Percentiles rank a stretch among this genome's conserved stretches.
Conservation (phyloP, 2,888 invertebrate genomes). For the Nesidiocoris tenuis region DNA sequence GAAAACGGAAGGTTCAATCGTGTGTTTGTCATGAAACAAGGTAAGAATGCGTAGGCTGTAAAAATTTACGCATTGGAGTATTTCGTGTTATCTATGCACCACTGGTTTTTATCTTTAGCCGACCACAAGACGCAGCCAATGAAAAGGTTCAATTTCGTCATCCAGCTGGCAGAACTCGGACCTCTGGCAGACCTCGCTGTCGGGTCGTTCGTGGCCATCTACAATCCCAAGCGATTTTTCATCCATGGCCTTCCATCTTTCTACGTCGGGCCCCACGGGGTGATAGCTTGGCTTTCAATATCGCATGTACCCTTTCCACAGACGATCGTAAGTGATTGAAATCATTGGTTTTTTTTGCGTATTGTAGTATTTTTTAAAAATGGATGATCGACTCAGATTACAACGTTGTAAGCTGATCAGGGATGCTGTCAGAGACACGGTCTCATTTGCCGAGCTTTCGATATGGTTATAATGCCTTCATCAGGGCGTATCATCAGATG, state of each 20-base stretch:
- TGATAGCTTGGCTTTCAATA: not conserved
- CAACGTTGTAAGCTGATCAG: too few species aligned
- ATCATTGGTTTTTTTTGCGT: too few species aligned
- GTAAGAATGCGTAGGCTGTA: not conserved
- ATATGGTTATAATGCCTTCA: too few species aligned
- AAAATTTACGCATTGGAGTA: not conserved
- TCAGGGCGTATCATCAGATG: too few species aligned
- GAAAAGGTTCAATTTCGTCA: not conserved
- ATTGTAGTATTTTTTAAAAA: too few species aligned
- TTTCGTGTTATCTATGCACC: not conserved
- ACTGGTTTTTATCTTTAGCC: not conserved
- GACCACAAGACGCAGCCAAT: not conserved
- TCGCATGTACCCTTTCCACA: not conserved
- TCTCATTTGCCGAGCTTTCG: too few species aligned
- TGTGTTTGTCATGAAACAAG: constrained; percentile 1
- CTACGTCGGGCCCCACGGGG: not conserved
- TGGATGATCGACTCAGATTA: too few species aligned
- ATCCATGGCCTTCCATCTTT: not conserved
- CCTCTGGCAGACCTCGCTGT: not conserved
- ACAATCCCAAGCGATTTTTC: not conserved
- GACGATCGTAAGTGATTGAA: too few species aligned
- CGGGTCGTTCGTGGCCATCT: not conserved
- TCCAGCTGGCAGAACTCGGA: not conserved
- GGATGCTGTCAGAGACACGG: too few species aligned
- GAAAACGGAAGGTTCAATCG: not conserved